Percentiles rank a stretch among this genome's conserved stretches.
Conservation (phyloP, 2,113 vertebrate species). For the Ahaetulla prasina region DNA sequence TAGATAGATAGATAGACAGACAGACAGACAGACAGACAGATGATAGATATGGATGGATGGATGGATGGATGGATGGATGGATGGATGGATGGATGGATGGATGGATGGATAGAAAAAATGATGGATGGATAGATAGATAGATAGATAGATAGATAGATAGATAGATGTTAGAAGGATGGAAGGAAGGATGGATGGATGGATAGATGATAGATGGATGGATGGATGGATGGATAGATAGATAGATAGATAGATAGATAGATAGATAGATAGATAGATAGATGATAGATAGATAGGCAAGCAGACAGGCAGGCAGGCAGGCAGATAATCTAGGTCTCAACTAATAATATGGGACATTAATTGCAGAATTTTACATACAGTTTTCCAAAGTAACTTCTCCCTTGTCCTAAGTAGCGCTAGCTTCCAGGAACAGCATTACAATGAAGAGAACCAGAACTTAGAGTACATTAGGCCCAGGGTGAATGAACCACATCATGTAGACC, state of each 20-base stretch:
- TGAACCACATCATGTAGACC: neutral
- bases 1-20: too few relatives aligned
- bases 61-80: too few relatives aligned
- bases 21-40: neutral
- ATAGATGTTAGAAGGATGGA: neutral
- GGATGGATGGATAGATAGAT: too few relatives aligned
- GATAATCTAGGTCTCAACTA: neutral
- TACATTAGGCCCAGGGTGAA: neutral
- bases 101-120: too few relatives aligned
- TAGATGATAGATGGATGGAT: neutral
- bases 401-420: neutral
- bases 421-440: neutral
- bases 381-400: neutral
- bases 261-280: neutral
- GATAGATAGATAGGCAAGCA: accelerated
- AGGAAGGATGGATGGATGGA: neutral
- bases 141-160: neutral
- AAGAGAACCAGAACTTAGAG: neutral
- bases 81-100: neutral
- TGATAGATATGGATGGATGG: neutral
- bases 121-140: neutral
- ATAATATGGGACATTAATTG: neutral
- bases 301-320: neutral
- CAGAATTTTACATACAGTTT: neutral
- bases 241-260: neutral